Evolutionary conservation across 2,797 vertebrate species (phyloP).

Genomic region (Catamblyrhynchus diadema): DNA sequence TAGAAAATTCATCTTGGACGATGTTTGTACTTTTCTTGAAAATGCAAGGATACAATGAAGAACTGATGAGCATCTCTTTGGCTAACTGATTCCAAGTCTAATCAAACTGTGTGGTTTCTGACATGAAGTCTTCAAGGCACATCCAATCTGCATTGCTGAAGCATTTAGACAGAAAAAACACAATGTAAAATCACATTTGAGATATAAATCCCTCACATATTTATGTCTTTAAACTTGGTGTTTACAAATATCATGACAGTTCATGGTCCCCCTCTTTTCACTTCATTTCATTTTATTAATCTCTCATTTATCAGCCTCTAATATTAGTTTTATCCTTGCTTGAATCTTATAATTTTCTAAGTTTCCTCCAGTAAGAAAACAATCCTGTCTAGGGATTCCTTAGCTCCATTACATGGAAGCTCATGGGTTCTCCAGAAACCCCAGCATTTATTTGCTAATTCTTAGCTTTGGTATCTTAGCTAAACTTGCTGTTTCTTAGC

Average conservation of each 20-base stretch:
- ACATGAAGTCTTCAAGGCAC: neutral
- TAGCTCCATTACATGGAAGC: neutral
- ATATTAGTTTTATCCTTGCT: neutral
- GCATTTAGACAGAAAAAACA: neutral
- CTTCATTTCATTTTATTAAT: neutral
- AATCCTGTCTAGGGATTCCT: neutral
- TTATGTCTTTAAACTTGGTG: neutral
- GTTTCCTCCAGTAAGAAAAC: neutral
- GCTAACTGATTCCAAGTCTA: neutral
- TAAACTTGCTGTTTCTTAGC: neutral
- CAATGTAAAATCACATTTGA: neutral
- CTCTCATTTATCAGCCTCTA: neutral
- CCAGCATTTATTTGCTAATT: neutral
- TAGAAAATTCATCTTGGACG: neutral
- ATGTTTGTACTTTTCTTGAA: neutral
- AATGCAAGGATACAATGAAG: neutral
- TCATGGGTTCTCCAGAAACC: neutral
- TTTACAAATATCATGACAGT: neutral
- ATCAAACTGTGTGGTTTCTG: neutral
- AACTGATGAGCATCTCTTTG: neutral
- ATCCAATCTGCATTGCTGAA: neutral
- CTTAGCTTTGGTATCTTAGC: neutral
- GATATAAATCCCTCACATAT: neutral
- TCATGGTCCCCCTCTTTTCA: neutral
- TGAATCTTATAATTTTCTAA: neutral